phyloP scores from a whole-genome alignment of 2,797 vertebrate genomes.

The Myotis vivesi region DNA sequence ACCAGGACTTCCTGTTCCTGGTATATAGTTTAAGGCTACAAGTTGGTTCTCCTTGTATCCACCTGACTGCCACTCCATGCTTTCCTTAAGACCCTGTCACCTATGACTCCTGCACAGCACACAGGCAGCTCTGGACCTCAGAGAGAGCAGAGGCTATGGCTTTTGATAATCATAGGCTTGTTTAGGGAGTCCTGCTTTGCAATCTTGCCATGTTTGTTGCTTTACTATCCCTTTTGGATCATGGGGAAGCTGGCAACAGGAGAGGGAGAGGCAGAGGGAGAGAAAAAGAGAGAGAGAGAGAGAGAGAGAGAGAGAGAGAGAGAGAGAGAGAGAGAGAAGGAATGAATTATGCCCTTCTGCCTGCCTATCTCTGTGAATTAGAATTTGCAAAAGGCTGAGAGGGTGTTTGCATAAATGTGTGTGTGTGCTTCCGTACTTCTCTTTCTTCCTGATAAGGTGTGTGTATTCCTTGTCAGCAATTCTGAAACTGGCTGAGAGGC shows the following conservation, averaged over 20 bases:
- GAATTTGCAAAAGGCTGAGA: constrained; percentile 10
- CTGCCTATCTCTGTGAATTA: constrained; percentile 46
- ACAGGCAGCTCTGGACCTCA: neutral
- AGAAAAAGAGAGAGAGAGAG: too few relatives aligned
- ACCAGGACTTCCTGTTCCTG: neutral
- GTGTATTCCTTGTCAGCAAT: constrained; percentile 47
- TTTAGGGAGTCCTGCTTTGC: neutral
- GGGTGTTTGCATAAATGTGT: constrained; percentile 28
- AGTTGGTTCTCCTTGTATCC: neutral
- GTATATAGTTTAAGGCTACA: neutral
- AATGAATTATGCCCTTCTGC: neutral
- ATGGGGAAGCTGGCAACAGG: neutral
- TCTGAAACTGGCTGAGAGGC: constrained; percentile 16
- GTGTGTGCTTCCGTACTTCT: neutral
- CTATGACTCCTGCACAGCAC: neutral
- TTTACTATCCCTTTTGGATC: neutral
- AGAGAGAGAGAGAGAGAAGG: neutral
- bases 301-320: neutral
- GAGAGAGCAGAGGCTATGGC: neutral
- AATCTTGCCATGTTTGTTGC: neutral
- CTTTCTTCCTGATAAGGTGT: constrained; percentile 59
- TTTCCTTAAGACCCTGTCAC: neutral
- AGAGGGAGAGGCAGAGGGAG: neutral
- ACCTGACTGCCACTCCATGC: neutral
- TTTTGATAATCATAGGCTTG: neutral